A percentile compares a stretch with the other conserved stretches of the same genome.
phyloP scores from a whole-genome alignment of 2,113 vertebrate genomes.

The Oophaga pumilio region DNA sequence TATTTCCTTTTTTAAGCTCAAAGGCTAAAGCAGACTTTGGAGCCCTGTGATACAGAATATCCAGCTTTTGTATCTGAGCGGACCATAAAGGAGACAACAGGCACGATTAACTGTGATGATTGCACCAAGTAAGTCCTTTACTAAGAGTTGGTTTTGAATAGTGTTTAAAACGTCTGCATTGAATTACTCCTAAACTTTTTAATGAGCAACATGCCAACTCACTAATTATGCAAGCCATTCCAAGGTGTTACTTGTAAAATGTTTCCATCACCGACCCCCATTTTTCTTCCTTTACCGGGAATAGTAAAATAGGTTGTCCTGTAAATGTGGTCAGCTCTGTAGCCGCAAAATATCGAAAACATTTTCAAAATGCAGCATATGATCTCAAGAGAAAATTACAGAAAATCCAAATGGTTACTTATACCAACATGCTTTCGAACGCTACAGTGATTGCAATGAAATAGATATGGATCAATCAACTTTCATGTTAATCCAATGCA shows the following conservation, averaged over 20 bases:
- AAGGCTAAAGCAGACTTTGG: slow-evolving; percentile 84
- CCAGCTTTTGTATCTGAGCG: slow-evolving; percentile 96
- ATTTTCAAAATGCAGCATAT: slow-evolving; percentile 20
- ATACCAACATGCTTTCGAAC: slow-evolving; percentile 27
- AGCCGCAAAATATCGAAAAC: slow-evolving; percentile 35
- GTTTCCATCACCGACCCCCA: background rate
- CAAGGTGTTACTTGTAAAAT: slow-evolving; percentile 23
- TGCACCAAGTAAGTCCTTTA: slow-evolving; percentile 88
- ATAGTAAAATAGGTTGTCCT: slow-evolving; percentile 22
- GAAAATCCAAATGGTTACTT: slow-evolving; percentile 46
- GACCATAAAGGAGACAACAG: slow-evolving; percentile 97
- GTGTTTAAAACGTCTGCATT: background rate
- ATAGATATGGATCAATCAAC: slow-evolving; percentile 49
- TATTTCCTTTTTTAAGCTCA: slow-evolving; percentile 76
- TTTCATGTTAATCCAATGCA: slow-evolving; percentile 22
- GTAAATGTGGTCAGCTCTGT: slow-evolving; percentile 32
- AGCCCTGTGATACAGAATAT: slow-evolving; percentile 96
- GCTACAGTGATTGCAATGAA: slow-evolving; percentile 38
- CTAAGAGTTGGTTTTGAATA: slow-evolving; percentile 38
- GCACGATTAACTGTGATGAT: slow-evolving; percentile 91
- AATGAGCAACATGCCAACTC: slow-evolving; percentile 19
- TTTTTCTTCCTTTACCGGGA: slow-evolving; percentile 13
- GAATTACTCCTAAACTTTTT: background rate
- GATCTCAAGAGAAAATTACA: slow-evolving; percentile 22
- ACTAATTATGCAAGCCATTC: slow-evolving; percentile 6